A percentile compares a stretch with the other conserved stretches of the same genome.
Conservation (phyloP, 1,140 invertebrate species). For the Armadillidium nasatum region DNA sequence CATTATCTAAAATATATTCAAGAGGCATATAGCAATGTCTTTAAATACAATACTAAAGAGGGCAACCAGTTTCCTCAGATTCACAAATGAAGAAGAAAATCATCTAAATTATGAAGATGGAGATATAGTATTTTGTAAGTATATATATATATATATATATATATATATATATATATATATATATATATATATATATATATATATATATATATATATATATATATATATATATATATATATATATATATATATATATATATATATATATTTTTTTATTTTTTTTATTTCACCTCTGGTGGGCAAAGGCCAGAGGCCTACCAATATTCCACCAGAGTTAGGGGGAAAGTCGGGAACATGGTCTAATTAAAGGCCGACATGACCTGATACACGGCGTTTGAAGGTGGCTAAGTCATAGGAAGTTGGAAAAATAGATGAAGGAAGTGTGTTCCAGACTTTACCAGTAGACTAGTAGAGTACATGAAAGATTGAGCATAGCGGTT, state of each 20-base stretch:
- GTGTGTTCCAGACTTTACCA: too few relatives aligned
- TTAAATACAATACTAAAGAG: slow-evolving; percentile 67
- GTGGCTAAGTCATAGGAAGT: too few relatives aligned
- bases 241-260: neutral
- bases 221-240: neutral
- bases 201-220: neutral
- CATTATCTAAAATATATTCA: too few relatives aligned
- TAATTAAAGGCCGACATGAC: too few relatives aligned
- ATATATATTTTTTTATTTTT: neutral
- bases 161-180: neutral
- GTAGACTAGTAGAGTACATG: too few relatives aligned
- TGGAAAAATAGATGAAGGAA: too few relatives aligned
- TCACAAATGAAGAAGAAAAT: slow-evolving; percentile 59
- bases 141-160: neutral
- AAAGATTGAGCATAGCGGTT: too few relatives aligned
- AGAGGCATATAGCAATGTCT: slow-evolving; percentile 56
- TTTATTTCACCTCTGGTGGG: neutral
- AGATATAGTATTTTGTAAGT: slow-evolving; percentile 75
- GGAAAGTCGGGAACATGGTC: too few relatives aligned
- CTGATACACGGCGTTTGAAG: too few relatives aligned
- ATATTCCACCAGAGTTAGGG: too few relatives aligned
- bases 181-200: slow-evolving; percentile 46
- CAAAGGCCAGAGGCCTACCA: too few relatives aligned
- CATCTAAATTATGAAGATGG: slow-evolving; percentile 66
- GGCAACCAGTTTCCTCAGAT: slow-evolving; percentile 70